Evolutionary conservation across 2,797 vertebrate genomes (phyloP), one percentile per base, ranked within the genome.

Genomic region (Buphagus erythrorhynchus): DNA sequence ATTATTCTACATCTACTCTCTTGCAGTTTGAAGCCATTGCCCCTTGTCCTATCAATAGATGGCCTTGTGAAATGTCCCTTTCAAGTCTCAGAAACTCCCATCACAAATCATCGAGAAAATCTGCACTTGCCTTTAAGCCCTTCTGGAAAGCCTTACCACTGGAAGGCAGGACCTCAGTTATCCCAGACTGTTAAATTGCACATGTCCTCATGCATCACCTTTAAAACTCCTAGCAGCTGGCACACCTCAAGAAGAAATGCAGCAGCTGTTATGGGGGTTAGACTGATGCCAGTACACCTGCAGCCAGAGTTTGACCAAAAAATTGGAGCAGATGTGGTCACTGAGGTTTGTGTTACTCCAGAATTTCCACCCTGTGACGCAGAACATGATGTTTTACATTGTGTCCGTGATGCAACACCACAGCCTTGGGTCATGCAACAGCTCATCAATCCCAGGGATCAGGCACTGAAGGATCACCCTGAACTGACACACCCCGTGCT

Each of bases 341-440:
- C 18, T 38, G 58, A 84, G 35, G 16, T 55, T 69, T 46, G 68
- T 35, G 46, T 11, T 45, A 45, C 9, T 72, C 63, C 20, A 22
- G 5, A 42, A 40, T 63, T 72, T 19, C 69, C 45, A 57, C 24
- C 48, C 25, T 36, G 28, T 82, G 84, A 68, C 1, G 3, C 8
- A 73, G 78, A 28, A 29, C 40, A 18, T 1, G 4, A 63, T 7
- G 3, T 0, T n/a, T n/a, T n/a, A n/a, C n/a, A n/a, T n/a, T 2
- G n/a, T n/a, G 20, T 28, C 38, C 3, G 0, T 10, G 31, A 76
- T 4, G 10, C 9, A 17, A 19, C 0, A 1, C 71, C 84, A 49
- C 33, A 38, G 29, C 52, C 26, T n/a, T 2, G 0, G 38, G n/a
- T 51, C 46, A 18, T 0, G 7, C 49, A 63, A 10, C 38, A 49